phyloP scores from a whole-genome alignment of 2,797 vertebrate species.

The Coendou prehensilis region DNA sequence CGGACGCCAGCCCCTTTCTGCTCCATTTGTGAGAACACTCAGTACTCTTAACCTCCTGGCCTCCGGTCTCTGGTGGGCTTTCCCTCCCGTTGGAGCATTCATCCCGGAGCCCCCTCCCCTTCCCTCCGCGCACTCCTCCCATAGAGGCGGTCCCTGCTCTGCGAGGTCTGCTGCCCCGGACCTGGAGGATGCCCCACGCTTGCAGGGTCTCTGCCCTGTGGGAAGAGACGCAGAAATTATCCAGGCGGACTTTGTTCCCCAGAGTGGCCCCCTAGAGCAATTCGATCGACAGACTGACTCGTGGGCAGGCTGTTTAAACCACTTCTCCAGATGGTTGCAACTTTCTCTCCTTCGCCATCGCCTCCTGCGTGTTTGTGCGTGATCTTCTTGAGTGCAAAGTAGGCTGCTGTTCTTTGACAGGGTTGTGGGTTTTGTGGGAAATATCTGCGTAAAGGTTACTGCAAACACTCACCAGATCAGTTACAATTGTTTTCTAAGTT shows the following conservation, averaged over 20 bases:
- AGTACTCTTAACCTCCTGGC: constrained; percentile 74
- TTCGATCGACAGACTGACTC: constrained; percentile 60
- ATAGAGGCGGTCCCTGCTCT: constrained; percentile 77
- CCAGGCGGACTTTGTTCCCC: constrained; percentile 75
- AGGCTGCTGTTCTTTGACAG: constrained; percentile 60
- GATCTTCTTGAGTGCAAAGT: constrained; percentile 39
- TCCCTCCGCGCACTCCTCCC: constrained; percentile 81
- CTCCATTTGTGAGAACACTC: constrained; percentile 51
- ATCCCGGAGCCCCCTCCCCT: constrained; percentile 80
- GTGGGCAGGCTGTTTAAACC: constrained; percentile 84
- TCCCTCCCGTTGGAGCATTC: constrained; percentile 53
- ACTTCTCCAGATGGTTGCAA: constrained; percentile 88
- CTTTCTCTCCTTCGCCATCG: constrained; percentile 85
- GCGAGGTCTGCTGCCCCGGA: constrained; percentile 60
- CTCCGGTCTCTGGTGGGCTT: constrained; percentile 76
- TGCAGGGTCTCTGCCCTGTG: constrained; percentile 86
- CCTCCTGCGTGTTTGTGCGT: constrained; percentile 57
- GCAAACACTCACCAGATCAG: constrained; percentile 88
- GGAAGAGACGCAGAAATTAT: constrained; percentile 79
- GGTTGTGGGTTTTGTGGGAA: constrained; percentile 79
- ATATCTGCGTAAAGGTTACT: constrained; percentile 88
- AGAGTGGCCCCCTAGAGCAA: constrained; percentile 72
- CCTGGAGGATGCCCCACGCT: constrained; percentile 66
- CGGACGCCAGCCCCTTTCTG: constrained; percentile 66
- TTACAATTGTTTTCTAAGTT: constrained; percentile 89